Base-by-base conservation (phyloP, 2,113 vertebrate species). In the Strix uralensis region DNA sequence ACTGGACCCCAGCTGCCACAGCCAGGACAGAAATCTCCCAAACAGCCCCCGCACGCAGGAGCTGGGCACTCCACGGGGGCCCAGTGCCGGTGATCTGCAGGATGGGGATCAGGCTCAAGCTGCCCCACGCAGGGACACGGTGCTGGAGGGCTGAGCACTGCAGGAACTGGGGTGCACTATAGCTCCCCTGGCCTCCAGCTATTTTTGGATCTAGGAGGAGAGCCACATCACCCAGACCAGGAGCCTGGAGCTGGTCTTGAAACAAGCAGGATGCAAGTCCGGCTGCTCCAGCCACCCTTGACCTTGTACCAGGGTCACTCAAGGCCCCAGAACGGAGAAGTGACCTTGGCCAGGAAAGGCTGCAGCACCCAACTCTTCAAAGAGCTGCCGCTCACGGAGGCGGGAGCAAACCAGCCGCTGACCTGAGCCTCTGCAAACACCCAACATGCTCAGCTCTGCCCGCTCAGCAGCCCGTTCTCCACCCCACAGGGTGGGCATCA, bases 291-390 rank as follows among this genome's bases (percentile, higher is more conserved):
- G 66, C 46, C 84, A 78, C 55, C 40, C 25, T 12, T 12, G 17
- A 40, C 14, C 81, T 55, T 29, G 2, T 1, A 23, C 25, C 49
- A n/a, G 73, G 29, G 82, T 15, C 73, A 46, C 59, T 21, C 54
- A 4, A 0, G 0, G 75, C 62, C 16, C 20, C 2, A 1, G 55
- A 32, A 34, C 0, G 0, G 7, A 78, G 51, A 8, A 26, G 18
- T 36, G 86, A 96, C 89, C 83, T 65, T 54, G 83, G 49, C 58
- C 72, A 69, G 86, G 29, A 34, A 34, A 63, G 52, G 42, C 77
- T 27, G 61, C 73, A 74, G 85, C 16, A 1, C 81, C 46, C 73
- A 10, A 81, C 59, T 55, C 70, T n/a, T 12, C 65, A 1, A 2
- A 57, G 82, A 44, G 42, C 36, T 36, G 46, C 65, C 3, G 4